Evolutionary conservation across 2,113 vertebrate genomes (phyloP), one percentile per base, ranked within the genome.

Genomic region (Phaetusa simplex): DNA sequence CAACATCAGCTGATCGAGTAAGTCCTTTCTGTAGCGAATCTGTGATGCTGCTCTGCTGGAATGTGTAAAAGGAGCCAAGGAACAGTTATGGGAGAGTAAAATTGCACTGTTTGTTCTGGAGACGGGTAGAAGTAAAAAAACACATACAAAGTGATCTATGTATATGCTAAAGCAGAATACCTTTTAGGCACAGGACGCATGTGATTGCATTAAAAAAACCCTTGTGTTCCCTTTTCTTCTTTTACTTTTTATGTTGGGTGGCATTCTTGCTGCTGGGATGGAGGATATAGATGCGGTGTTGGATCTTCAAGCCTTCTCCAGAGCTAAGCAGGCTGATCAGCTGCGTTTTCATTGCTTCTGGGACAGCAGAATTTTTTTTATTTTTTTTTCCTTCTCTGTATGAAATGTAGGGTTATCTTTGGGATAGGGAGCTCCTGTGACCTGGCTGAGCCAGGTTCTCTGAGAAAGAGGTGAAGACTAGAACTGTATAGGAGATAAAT

Each of bases 41-140:
- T 76, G 43, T 95, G 97, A 76, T 88, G 72, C 62, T 91, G 86
- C 91, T 67, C 2, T 45, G 40, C 50, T 71, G 91, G 95, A 95
- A 93, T 91, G 94, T 70, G 64, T 62, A 45, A 62, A 91, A 94
- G 66, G n/a, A 96, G 93, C 93, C 95, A 96, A 95, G 62, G 93
- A 93, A 89, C 30, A 32, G 93, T 93, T 97, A 89, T 85, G 84
- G 91, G 91, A 97, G 81, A 97, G 74, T 95, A 94, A 76, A 94
- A 95, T 27, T 85, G 86, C 66, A 70, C 26, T 97, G 38, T 94
- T 97, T 95, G 50, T 94, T 94, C 91, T 96, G 91, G 89, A 95
- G 91, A 58, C 0, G 2, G 50, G 32, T 45, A 89, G 82, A 81
- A 82, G 73, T 50, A 17, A 61, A 88, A 95, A 87, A 38, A 8